Evolutionary conservation across 2,888 invertebrate species (phyloP), one percentile per base, ranked within the genome.

Genomic region (Oscheius sp.): DNA sequence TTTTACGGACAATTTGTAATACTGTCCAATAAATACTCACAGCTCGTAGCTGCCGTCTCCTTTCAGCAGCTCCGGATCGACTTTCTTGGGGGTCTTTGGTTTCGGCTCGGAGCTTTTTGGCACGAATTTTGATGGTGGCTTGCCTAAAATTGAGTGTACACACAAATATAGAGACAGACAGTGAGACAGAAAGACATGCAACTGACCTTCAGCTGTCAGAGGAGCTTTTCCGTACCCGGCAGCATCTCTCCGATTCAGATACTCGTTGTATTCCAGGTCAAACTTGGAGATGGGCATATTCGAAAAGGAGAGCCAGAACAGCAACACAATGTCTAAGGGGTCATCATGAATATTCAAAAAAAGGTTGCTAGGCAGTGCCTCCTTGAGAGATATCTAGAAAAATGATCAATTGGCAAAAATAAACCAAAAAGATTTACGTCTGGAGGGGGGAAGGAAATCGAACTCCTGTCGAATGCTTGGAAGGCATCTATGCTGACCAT

Each of bases 381-480:
- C 7, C 42, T 42, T 5, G 42, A 42, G 7, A 7, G 42, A 7
- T 21, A 21, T 3, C 7, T 42, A 42, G 42, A 42, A 42, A 10
- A 53, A 53, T 53, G 53, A 53, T 53, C 53, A 53, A 21, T 53
- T 53, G 53, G 3, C 10, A 4, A 53, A 53, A 53, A 53, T 4
- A 53, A 53, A 10, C 21, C 3, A 53, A 53, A 53, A 10, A 42
- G 42, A 42, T 42, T 42, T 0, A 7, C 42, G 42, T 42, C 42
- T 7, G 42, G 42, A 7, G 42, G 42, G 42, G 21, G 21, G 21
- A 21, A 21, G 21, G 21, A 21, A 78, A 78, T 78, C 78, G 78
- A 78, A 78, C 78, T 76, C 78, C 78, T 74, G 78, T 78, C 79
- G 79, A 79, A 79, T 79, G 79, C 79, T 79, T 79, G 79, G 77